Evolutionary conservation across 2,888 invertebrate species (phyloP).

Genomic region (Thumatha senex): DNA sequence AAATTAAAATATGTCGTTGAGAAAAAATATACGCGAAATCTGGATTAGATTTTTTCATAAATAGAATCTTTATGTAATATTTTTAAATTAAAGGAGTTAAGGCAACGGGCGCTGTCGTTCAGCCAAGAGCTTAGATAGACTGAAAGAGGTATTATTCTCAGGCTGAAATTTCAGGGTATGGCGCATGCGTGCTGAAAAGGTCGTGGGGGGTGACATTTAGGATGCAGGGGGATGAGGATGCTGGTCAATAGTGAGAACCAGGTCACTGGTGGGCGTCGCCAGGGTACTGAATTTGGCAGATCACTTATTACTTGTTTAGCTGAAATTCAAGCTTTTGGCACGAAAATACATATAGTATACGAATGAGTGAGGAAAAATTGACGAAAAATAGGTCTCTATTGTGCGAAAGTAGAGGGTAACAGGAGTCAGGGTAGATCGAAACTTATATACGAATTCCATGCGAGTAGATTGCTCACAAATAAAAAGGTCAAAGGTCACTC

Average conservation of each 20-base stretch:
- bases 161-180: conserved; percentile 19
- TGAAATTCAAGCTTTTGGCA: neutral
- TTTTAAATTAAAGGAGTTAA: conserved; percentile 22
- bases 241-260: conserved; percentile 53
- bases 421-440: too few species aligned
- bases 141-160: conserved; percentile 47
- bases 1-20: conserved; percentile 63
- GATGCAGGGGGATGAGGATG: conserved; percentile 39
- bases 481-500: too few species aligned
- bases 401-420: too few species aligned
- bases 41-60: conserved; percentile 71
- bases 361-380: too few species aligned
- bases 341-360: too few species aligned
- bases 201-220: conserved; percentile 52
- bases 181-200: conserved; percentile 70
- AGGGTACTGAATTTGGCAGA: neutral
- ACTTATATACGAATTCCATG: too few species aligned
- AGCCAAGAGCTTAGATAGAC: conserved; percentile 48
- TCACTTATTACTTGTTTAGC: neutral
- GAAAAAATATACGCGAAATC: conserved; percentile 55
- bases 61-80: conserved; percentile 42
- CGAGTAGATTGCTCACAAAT: too few species aligned
- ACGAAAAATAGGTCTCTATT: too few species aligned
- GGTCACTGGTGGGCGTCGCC: conserved; percentile 52
- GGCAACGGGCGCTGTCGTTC: conserved; percentile 39